phyloP scores from a whole-genome alignment of 2,113 vertebrate species.

The Crotalus tigris region DNA sequence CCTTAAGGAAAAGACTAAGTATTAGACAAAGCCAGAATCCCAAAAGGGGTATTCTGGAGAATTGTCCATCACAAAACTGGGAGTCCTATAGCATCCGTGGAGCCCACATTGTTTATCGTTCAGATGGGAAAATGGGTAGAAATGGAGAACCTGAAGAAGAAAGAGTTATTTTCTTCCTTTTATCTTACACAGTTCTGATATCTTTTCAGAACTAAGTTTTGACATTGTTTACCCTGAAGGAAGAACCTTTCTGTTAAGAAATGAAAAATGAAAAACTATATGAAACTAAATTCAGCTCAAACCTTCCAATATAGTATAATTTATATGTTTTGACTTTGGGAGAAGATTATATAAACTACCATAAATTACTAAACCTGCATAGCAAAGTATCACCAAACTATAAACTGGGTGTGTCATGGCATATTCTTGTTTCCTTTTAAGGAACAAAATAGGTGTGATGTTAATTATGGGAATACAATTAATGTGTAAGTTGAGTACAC shows the following conservation, averaged over 20 bases:
- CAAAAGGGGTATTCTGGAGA: background rate
- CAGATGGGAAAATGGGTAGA: background rate
- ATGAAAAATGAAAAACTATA: background rate
- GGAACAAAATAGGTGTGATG: background rate
- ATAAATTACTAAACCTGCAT: background rate
- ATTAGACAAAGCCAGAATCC: background rate
- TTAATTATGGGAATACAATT: background rate
- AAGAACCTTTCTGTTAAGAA: background rate
- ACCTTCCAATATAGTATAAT: too few relatives aligned
- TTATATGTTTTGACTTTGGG: background rate
- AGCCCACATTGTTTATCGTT: background rate
- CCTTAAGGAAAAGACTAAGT: background rate
- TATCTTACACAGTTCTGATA: background rate
- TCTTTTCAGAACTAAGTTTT: background rate
- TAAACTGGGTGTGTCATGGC: background rate
- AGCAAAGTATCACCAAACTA: background rate
- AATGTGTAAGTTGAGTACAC: background rate
- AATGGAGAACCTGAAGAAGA: background rate
- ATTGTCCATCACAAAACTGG: background rate
- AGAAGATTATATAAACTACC: background rate
- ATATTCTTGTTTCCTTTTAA: conserved; percentile 8
- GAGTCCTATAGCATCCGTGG: background rate
- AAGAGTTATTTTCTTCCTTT: background rate
- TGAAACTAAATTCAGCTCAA: background rate
- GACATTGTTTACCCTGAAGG: background rate